Evolutionary conservation across 1,140 invertebrate species (phyloP).

Genomic region (Ylistrum balloti): DNA sequence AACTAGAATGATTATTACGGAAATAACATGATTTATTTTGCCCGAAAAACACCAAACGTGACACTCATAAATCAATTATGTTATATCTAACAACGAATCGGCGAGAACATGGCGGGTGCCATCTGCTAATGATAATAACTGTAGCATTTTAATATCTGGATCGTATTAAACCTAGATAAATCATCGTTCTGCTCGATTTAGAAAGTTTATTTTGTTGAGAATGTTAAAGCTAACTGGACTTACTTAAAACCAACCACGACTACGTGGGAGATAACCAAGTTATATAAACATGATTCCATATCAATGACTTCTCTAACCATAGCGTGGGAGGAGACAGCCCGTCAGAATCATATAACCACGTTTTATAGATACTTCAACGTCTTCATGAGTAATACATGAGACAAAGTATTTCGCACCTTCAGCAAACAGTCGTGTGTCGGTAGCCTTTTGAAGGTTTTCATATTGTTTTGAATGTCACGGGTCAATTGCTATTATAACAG

Average conservation of each 20-base stretch:
- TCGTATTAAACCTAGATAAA: too few relatives aligned
- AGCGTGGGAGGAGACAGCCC: background rate
- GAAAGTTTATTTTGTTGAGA: background rate
- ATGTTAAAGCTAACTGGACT: background rate
- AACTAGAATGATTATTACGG: too few relatives aligned
- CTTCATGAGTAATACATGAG: slow-evolving; percentile 15
- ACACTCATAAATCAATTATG: too few relatives aligned
- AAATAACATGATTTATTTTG: too few relatives aligned
- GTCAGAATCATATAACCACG: background rate
- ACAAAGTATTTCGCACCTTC: background rate
- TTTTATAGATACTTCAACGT: background rate
- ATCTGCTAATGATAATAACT: too few relatives aligned
- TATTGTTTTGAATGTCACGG: slow-evolving; percentile 11
- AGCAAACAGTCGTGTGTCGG: background rate
- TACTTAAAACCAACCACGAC: background rate
- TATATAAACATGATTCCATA: background rate
- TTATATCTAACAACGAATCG: too few relatives aligned
- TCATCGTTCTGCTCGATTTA: background rate
- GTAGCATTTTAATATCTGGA: too few relatives aligned
- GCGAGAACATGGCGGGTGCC: too few relatives aligned
- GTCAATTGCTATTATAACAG: background rate
- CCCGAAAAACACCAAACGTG: too few relatives aligned
- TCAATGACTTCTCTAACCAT: background rate
- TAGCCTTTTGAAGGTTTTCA: background rate
- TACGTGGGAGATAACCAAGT: background rate